These are phyloP conservation scores for Chlamydotis undulata DNA, from an alignment of 2,113 vertebrate species.

Conservation along the genomic window DNA sequence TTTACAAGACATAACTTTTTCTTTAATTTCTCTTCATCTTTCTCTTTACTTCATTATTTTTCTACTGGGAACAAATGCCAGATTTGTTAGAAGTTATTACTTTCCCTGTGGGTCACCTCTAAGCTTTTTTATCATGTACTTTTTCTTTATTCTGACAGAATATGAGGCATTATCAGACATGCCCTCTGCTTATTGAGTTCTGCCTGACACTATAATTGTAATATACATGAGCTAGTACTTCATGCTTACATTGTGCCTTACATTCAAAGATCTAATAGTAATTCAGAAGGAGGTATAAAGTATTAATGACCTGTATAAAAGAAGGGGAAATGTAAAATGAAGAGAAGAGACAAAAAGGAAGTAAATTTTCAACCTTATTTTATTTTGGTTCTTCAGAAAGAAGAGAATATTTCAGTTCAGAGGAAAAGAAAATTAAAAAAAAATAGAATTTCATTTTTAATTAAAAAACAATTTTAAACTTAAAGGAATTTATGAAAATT, in stretches of 20 bases:
- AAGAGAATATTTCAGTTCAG: background rate
- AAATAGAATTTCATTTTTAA: background rate
- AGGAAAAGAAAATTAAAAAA: background rate
- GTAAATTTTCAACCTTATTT: background rate
- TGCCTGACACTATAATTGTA: slow-evolving; percentile 32
- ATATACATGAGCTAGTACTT: slow-evolving; percentile 40
- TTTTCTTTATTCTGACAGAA: slow-evolving; percentile 51
- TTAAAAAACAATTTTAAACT: background rate
- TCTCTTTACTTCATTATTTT: slow-evolving; percentile 38
- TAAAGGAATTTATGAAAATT: background rate
- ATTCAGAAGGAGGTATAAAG: slow-evolving; percentile 36
- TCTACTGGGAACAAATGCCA: background rate
- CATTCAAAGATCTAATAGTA: slow-evolving; percentile 5
- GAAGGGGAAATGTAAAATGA: slow-evolving; percentile 26
- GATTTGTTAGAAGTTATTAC: slow-evolving; percentile 29
- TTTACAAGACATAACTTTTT: slow-evolving; percentile 26
- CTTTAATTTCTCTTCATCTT: slow-evolving; percentile 38
- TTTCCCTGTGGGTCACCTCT: slow-evolving; percentile 39
- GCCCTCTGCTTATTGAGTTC: slow-evolving; percentile 55
- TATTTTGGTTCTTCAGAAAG: background rate
- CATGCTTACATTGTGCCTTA: slow-evolving; percentile 41
- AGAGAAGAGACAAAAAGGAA: background rate
- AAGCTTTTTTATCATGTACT: background rate
- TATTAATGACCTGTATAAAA: slow-evolving; percentile 36
- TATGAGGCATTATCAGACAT: slow-evolving; percentile 36